These are phyloP conservation scores for Rhynchophorus ferrugineus DNA, from an alignment of 1,140 invertebrate genomes.

Conservation along the genomic window DNA sequence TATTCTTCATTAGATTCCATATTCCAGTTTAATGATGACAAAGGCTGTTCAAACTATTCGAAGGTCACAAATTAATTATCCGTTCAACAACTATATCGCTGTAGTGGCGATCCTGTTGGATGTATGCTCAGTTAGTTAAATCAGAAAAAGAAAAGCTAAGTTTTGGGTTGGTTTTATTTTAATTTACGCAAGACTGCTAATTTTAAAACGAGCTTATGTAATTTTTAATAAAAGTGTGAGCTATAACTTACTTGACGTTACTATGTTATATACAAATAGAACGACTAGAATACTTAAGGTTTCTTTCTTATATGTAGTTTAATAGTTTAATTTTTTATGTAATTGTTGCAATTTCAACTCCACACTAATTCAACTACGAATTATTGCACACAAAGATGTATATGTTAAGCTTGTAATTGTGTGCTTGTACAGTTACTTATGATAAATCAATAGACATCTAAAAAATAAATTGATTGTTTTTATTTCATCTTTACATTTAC, in stretches of 20 bases:
- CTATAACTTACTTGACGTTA: slow-evolving; percentile 7
- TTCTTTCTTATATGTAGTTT: slow-evolving; percentile 12
- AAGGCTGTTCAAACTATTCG: too few relatives aligned
- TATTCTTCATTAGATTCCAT: too few relatives aligned
- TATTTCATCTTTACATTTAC: neutral
- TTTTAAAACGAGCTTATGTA: slow-evolving; percentile 28
- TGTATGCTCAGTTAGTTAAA: slow-evolving; percentile 9
- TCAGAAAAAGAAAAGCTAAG: slow-evolving; percentile 4
- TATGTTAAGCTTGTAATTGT: slow-evolving; percentile 22
- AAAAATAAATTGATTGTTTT: neutral
- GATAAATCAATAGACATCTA: slow-evolving; percentile 5
- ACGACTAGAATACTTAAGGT: slow-evolving; percentile 6
- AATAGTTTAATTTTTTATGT: slow-evolving; percentile 22
- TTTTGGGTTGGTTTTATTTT: slow-evolving; percentile 10
- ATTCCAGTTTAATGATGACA: too few relatives aligned
- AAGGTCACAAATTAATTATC: too few relatives aligned
- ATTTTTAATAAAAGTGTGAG: slow-evolving; percentile 4
- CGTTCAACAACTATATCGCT: too few relatives aligned
- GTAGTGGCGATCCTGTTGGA: too few relatives aligned
- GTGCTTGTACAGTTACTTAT: slow-evolving; percentile 21
- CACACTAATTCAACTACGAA: slow-evolving; percentile 14
- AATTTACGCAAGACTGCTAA: slow-evolving; percentile 29
- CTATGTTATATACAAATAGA: slow-evolving; percentile 5
- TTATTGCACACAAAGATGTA: slow-evolving; percentile 22
- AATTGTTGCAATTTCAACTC: slow-evolving; percentile 16